These are phyloP conservation scores for Meteorus colon DNA, from an alignment of 2,888 invertebrate species.

Conservation along the genomic window DNA sequence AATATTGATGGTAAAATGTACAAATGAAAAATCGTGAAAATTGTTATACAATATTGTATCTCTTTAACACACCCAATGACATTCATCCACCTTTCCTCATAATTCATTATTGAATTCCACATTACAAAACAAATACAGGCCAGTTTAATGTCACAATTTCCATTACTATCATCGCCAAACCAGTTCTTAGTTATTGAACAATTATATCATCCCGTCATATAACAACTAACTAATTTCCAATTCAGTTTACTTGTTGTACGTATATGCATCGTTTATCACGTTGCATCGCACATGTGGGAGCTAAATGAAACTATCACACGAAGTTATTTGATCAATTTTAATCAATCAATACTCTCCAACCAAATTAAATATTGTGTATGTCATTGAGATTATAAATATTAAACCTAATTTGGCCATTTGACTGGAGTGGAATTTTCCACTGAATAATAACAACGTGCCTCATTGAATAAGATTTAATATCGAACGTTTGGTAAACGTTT, in stretches of 20 bases:
- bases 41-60: constrained; percentile 16
- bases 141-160: too few species aligned
- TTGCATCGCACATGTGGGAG: background rate
- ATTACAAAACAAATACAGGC: background rate
- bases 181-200: background rate
- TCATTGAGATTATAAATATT: background rate
- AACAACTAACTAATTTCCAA: constrained; percentile 6
- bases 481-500: constrained; percentile 39
- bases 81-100: background rate
- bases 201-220: background rate
- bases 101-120: background rate
- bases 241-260: background rate
- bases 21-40: constrained; percentile 13
- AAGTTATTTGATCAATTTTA: background rate
- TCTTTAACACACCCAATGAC: background rate
- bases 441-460: background rate
- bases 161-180: too few species aligned
- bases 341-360: background rate
- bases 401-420: background rate
- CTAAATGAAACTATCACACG: background rate
- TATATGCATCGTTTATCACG: background rate
- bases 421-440: constrained; percentile 31
- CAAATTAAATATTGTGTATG: background rate
- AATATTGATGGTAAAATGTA: constrained; percentile 6
- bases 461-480: constrained; percentile 25